Percentiles rank a stretch among this genome's conserved stretches.
Evolutionary conservation across 2,797 vertebrate species (phyloP).

Genomic region (Silurus lanzhouensis): DNA sequence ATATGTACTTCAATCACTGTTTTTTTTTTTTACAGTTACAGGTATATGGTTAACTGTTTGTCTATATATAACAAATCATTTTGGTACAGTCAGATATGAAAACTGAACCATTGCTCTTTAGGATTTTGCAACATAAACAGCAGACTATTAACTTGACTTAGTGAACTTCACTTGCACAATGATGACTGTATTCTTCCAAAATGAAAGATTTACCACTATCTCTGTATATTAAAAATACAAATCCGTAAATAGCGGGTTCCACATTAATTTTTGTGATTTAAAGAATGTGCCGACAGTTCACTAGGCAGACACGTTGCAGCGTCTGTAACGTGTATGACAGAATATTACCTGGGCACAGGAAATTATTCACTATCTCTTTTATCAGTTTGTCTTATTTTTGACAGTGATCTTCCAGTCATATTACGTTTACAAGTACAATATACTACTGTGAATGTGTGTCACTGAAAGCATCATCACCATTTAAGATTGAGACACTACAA

Average conservation of each 20-base stretch:
- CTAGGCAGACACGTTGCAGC: background rate
- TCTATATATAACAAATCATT: background rate
- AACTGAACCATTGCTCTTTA: background rate
- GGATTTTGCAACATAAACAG: background rate
- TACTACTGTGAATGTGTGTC: constrained; percentile 57
- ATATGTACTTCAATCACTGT: background rate
- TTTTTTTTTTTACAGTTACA: background rate
- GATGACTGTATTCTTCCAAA: background rate
- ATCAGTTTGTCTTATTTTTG: constrained; percentile 50
- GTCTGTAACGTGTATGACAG: background rate
- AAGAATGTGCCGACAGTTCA: background rate
- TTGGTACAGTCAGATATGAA: background rate
- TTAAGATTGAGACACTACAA: background rate
- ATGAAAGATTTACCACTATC: background rate
- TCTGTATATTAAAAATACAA: background rate
- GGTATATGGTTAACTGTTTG: background rate
- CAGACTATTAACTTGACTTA: background rate
- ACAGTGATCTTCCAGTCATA: constrained; percentile 44
- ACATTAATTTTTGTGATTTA: background rate
- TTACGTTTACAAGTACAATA: constrained; percentile 40
- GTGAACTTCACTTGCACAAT: background rate
- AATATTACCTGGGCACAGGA: constrained; percentile 53
- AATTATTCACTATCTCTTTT: constrained; percentile 60
- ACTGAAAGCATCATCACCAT: constrained; percentile 40
- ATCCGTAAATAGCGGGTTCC: background rate